Percentiles rank a stretch among this genome's conserved stretches.
Evolutionary conservation across 2,113 vertebrate genomes (phyloP).

Genomic region (Caloenas nicobarica): DNA sequence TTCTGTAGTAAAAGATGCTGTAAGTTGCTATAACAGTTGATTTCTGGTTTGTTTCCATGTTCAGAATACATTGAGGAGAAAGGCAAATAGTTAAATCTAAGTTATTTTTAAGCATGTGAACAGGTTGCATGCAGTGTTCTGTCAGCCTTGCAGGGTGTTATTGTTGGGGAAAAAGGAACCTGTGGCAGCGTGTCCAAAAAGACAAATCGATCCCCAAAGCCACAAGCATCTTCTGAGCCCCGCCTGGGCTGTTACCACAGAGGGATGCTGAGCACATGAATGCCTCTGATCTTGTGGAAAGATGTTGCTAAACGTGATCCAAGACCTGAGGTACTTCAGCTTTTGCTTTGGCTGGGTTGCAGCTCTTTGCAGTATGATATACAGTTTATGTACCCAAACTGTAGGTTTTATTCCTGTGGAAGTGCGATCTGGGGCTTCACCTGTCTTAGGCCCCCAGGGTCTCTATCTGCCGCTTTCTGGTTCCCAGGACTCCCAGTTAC

Average conservation of each 20-base stretch:
- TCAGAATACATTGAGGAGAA: neutral
- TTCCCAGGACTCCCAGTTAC: neutral
- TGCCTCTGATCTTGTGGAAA: rapidly evolving
- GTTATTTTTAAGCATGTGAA: neutral
- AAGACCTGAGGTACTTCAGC: neutral
- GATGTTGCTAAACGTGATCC: neutral
- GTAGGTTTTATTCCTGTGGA: neutral
- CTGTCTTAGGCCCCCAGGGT: neutral
- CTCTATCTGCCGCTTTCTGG: neutral
- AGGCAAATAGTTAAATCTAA: neutral
- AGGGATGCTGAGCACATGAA: rapidly evolving
- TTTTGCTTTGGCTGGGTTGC: neutral
- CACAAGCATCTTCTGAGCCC: rapidly evolving
- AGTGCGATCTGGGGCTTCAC: neutral
- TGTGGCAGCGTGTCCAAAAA: neutral
- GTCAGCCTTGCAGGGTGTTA: neutral
- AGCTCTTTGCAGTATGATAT: neutral
- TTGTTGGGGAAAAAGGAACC: neutral
- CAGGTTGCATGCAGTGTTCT: neutral
- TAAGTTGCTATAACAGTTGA: neutral
- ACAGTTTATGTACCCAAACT: rapidly evolving
- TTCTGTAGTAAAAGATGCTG: neutral
- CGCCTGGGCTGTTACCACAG: rapidly evolving
- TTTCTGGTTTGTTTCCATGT: neutral
- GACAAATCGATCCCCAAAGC: neutral